Evolutionary conservation across 92 coral and sea anemone species (phyloP).

Genomic region (Parazoanthus darwini): DNA sequence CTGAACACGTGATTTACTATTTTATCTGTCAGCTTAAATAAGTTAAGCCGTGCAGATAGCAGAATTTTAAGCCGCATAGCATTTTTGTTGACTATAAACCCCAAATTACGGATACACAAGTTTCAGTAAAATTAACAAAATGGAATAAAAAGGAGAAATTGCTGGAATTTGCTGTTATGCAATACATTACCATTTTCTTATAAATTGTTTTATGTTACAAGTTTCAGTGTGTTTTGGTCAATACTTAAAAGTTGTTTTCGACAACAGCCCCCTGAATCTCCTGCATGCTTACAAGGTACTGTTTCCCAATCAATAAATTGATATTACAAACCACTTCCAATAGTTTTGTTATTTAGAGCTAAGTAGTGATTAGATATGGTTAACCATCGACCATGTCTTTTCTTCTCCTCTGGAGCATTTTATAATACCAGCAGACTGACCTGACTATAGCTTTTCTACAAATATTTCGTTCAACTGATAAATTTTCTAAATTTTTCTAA

Average conservation of each 20-base stretch:
- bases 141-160: not conserved
- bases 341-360: too few relatives aligned
- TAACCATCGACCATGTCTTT: not conserved
- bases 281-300: too few relatives aligned
- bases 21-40: not conserved
- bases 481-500: too few relatives aligned
- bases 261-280: too few relatives aligned
- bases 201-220: not conserved
- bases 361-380: too few relatives aligned
- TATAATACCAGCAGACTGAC: not conserved
- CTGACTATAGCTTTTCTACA: not conserved
- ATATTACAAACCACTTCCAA: too few relatives aligned
- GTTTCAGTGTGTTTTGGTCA: not conserved
- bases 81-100: not conserved
- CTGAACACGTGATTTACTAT: not conserved
- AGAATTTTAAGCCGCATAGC: not conserved
- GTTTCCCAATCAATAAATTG: too few relatives aligned
- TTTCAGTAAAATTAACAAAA: too few relatives aligned
- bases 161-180: not conserved
- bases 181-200: not conserved
- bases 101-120: too few relatives aligned
- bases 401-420: not conserved
- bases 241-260: too few relatives aligned
- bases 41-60: not conserved
- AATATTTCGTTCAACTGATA: not conserved